Base-by-base conservation (phyloP, 1,140 invertebrate genomes). In the Papilio polytes region DNA sequence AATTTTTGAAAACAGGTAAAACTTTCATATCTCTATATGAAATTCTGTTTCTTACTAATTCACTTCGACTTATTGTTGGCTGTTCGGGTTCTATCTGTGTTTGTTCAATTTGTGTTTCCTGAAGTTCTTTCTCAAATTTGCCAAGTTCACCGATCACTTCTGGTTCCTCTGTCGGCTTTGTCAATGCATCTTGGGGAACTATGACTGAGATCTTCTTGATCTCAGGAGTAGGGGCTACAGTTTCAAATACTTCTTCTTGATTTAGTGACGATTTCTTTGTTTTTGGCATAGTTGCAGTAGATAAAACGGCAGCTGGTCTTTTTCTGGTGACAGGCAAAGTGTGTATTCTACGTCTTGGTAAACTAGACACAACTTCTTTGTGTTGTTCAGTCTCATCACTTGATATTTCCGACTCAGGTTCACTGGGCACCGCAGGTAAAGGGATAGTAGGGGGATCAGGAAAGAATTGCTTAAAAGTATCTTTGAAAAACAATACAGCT, bases 1-100 rank as follows among this genome's bases (percentile, higher is more conserved):
- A 99, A 88, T 98, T 98, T 92, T 98, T 98, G 85, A 98, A 99
- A 20, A 98, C 97, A 66, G 97, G 96, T 77, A 98, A 92, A 12
- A 97, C 91, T 88, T 97, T 96, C 92, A 98, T 97, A 94, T 99
- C 97, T 95, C 96, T 96, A 18, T 91, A 88, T n/a, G 97, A 96
- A 80, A 98, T 95, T 90, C 96, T 96, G 86, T 98, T 98, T 79
- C 95, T 92, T 80, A 95, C 93, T 46, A 98, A 92, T 92, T 98
- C 96, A 90, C 97, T 96, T 59, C 95, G 95, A 31, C 96, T 96
- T 80, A 98, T 97, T 81, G 96, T 96, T 53, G 96, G 95, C 81
- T 90, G 89, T 22, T 95, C 90, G 26, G 88, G 80, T 66, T 92
- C 86, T 46, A 77, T 83, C 66, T 78, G 81, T 26, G 46, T 59